Evolutionary conservation across 2,113 vertebrate species (phyloP).

Genomic region (Anthoscopus minutus): DNA sequence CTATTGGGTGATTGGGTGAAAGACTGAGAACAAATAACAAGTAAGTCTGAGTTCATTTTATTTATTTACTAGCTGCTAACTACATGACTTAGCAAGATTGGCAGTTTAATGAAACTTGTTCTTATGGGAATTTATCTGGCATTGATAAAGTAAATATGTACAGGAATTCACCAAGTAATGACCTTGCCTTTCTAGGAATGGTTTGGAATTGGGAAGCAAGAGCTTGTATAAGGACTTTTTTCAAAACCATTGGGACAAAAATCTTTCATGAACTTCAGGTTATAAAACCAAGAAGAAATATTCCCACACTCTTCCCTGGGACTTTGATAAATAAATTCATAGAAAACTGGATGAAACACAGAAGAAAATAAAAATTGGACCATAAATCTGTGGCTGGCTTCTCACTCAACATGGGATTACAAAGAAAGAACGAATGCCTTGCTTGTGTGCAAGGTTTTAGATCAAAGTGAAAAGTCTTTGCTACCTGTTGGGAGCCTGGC

Average conservation of each 20-base stretch:
- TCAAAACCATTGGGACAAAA: not conserved
- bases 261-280: not conserved
- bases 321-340: not conserved
- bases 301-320: not conserved
- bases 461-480: not conserved
- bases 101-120: conserved; percentile 29
- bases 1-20: conserved; percentile 9
- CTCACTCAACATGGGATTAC: not conserved
- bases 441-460: not conserved
- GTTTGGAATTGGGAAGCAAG: not conserved
- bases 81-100: not conserved
- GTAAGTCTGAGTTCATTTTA: not conserved
- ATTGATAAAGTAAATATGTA: not conserved
- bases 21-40: conserved; percentile 25
- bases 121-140: not conserved
- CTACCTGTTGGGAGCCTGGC: not conserved
- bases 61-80: not conserved
- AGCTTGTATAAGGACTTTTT: not conserved
- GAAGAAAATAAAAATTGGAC: not conserved
- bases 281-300: not conserved
- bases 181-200: not conserved
- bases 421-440: not conserved
- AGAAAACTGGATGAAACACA: not conserved
- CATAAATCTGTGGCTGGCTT: not conserved
- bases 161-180: not conserved